Evolutionary conservation across 1,140 invertebrate genomes (phyloP).

Genomic region (Papilio aristodemus): DNA sequence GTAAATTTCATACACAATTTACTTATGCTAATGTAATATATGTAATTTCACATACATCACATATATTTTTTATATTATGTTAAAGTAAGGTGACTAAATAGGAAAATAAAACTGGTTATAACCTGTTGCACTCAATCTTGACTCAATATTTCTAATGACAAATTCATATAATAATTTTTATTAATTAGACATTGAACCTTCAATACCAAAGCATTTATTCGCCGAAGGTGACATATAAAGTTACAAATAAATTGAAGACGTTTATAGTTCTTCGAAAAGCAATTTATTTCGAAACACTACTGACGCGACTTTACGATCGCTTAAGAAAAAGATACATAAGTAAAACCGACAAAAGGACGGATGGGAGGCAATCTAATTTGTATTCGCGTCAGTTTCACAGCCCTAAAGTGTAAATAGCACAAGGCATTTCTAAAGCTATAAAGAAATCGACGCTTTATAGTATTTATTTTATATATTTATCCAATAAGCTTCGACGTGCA

Average conservation of each 20-base stretch:
- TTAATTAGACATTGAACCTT: not conserved
- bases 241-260: constrained; percentile 2
- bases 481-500: too few species aligned
- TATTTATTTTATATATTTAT: not conserved
- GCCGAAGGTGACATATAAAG: not conserved
- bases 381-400: constrained; percentile 14
- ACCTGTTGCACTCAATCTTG: too few species aligned
- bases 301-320: constrained; percentile 12
- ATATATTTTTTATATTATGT: too few species aligned
- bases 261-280: constrained; percentile 5
- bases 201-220: not conserved
- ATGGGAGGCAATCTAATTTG: constrained; percentile 27
- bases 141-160: too few species aligned
- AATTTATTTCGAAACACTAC: constrained; percentile 15
- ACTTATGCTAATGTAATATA: too few species aligned
- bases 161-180: too few species aligned
- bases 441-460: not conserved
- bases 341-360: constrained; percentile 18
- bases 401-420: constrained; percentile 7
- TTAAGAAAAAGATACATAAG: constrained; percentile 16
- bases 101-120: too few species aligned
- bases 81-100: too few species aligned
- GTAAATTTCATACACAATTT: too few species aligned
- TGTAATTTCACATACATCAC: too few species aligned
- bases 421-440: not conserved